Evolutionary conservation across 2,888 invertebrate genomes (phyloP).

Genomic region (Cartodere bifasciata): DNA sequence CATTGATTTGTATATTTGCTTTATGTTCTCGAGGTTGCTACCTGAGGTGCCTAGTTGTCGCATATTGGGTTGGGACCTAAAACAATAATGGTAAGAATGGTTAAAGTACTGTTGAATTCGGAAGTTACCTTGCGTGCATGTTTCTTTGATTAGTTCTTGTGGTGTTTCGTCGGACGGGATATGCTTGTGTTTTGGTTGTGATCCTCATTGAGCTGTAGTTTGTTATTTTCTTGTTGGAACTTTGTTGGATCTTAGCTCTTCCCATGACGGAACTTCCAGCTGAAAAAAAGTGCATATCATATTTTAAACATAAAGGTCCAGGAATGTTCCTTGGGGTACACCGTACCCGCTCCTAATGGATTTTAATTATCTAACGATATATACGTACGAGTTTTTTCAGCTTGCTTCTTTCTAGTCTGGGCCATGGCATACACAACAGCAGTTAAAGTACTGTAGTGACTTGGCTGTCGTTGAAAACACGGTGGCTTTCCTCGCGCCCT

Average conservation of each 20-base stretch:
- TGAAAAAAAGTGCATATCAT: constrained; percentile 15
- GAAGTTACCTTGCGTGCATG: constrained; percentile 29
- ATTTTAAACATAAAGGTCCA: too few relatives aligned
- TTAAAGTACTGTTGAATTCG: too few relatives aligned
- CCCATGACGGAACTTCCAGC: constrained; percentile 29
- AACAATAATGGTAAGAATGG: constrained; percentile 8
- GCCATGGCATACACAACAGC: constrained; percentile 84
- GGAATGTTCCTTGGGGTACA: too few relatives aligned
- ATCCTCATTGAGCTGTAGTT: constrained; percentile 46
- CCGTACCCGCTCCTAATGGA: too few relatives aligned
- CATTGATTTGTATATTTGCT: constrained; percentile 27
- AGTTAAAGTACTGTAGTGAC: constrained; percentile 65
- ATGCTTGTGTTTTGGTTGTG: constrained; percentile 37
- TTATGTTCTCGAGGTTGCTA: constrained; percentile 28
- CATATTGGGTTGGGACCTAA: constrained; percentile 35
- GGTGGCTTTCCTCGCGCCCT: constrained; percentile 45
- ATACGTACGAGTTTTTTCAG: constrained; percentile 20
- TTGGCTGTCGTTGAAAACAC: constrained; percentile 51
- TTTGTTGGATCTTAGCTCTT: constrained; percentile 30
- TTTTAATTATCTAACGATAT: too few relatives aligned
- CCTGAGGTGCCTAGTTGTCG: constrained; percentile 31
- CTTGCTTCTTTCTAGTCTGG: constrained; percentile 64
- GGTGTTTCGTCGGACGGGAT: constrained; percentile 44
- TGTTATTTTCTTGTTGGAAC: constrained; percentile 27
- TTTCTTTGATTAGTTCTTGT: constrained; percentile 37